These are phyloP conservation scores for Petrocephalus schoutedeni DNA, from an alignment of 2,797 vertebrate species.

Conservation along the genomic window DNA sequence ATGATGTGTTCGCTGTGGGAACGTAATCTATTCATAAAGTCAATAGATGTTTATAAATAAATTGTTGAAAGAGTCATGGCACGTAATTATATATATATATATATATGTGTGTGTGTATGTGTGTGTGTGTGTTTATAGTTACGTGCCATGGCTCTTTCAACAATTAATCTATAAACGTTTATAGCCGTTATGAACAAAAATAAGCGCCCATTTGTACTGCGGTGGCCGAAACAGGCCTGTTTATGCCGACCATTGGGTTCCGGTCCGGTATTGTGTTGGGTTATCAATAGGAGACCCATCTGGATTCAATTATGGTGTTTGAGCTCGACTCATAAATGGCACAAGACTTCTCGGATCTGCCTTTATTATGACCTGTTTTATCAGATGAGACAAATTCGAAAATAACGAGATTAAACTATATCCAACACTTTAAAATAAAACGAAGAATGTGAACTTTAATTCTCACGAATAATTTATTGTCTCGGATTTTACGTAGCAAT, in stretches of 20 bases:
- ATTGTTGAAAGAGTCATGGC: not conserved
- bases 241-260: conserved; percentile 43
- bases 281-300: conserved; percentile 57
- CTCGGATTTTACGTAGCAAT: not conserved
- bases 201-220: conserved; percentile 35
- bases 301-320: conserved; percentile 59
- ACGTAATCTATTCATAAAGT: not conserved
- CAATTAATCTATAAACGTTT: not conserved
- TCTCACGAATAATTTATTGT: not conserved
- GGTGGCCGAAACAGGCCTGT: conserved; percentile 46
- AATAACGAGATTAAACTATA: conserved; percentile 33
- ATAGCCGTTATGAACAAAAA: not conserved
- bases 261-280: conserved; percentile 38
- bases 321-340: conserved; percentile 46
- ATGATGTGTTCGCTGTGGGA: not conserved
- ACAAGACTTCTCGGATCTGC: conserved; percentile 36
- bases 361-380: conserved; percentile 54
- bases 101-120: not conserved
- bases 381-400: conserved; percentile 48
- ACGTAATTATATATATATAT: not conserved
- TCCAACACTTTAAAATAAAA: not conserved
- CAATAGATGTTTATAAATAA: not conserved
- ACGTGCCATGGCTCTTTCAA: not conserved
- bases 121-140: not conserved
- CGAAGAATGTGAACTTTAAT: not conserved